A percentile compares a stretch with the other conserved stretches of the same genome.
Conservation (phyloP, 2,797 vertebrate genomes). For the Hypotaenidia okinawae region DNA sequence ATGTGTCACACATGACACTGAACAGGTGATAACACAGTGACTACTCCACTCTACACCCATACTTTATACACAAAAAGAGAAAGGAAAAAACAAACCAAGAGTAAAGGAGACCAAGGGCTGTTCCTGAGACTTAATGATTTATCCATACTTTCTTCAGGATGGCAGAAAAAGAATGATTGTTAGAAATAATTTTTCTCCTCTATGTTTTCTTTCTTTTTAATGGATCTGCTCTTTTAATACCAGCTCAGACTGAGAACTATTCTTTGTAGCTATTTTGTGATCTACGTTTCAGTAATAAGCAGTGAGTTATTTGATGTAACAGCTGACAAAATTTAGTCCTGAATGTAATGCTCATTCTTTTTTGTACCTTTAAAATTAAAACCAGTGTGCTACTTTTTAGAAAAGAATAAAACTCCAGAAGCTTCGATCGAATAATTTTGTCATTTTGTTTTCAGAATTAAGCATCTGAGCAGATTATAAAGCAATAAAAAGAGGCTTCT, state of each 20-base stretch:
- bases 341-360: neutral
- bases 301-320: neutral
- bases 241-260: neutral
- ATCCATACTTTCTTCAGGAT: conserved; percentile 1
- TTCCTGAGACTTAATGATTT: conserved; percentile 11
- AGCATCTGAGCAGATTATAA: conserved; percentile 33
- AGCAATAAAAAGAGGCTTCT: conserved; percentile 33
- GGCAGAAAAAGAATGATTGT: conserved; percentile 15
- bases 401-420: conserved; percentile 24
- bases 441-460: conserved; percentile 46
- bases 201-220: neutral
- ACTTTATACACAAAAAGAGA: neutral
- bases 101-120: neutral
- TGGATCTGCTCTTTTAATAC: neutral
- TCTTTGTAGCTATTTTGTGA: neutral
- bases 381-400: conserved; percentile 2
- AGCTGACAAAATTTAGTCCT: neutral
- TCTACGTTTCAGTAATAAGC: neutral
- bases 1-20: neutral
- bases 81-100: neutral
- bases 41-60: neutral
- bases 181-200: neutral
- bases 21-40: conserved; percentile 15
- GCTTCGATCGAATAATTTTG: neutral
- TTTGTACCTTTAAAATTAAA: conserved; percentile 3